A percentile compares a stretch with the other conserved stretches of the same genome.
Evolutionary conservation across 2,797 vertebrate genomes (phyloP).

Genomic region (Liasis olivaceus): DNA sequence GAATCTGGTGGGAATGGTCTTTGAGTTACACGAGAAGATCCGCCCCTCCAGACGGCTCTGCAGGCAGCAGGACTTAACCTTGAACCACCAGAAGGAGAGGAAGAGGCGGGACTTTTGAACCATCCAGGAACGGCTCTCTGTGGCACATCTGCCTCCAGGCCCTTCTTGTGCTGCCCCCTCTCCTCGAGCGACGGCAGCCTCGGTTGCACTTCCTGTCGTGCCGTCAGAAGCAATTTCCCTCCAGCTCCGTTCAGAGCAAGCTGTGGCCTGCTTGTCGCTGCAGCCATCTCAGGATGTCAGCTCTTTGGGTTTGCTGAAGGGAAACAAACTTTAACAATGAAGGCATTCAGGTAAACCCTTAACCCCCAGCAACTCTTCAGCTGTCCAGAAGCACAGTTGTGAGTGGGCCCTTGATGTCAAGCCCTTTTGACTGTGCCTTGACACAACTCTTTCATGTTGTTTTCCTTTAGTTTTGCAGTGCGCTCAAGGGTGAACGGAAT

Average conservation of each 20-base stretch:
- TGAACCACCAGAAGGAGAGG: slow-evolving; percentile 1
- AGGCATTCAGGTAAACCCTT: slow-evolving; percentile 59
- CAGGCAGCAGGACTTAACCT: background rate
- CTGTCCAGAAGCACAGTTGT: background rate
- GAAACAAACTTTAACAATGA: slow-evolving; percentile 50
- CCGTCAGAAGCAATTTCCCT: slow-evolving; percentile 50
- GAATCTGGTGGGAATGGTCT: background rate
- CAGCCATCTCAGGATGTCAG: slow-evolving; percentile 26
- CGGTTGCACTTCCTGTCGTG: slow-evolving; percentile 59
- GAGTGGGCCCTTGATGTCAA: background rate
- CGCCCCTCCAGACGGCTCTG: slow-evolving; percentile 23
- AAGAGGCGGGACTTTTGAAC: slow-evolving; percentile 32
- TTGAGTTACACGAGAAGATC: background rate
- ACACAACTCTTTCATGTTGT: background rate
- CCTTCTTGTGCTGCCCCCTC: slow-evolving; percentile 37
- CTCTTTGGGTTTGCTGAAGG: slow-evolving; percentile 38
- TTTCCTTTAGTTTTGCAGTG: slow-evolving; percentile 7
- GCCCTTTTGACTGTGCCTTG: background rate
- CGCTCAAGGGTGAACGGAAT: background rate
- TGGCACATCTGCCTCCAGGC: slow-evolving; percentile 41
- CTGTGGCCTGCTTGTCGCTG: slow-evolving; percentile 29
- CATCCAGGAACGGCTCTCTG: slow-evolving; percentile 6
- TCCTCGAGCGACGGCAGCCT: slow-evolving; percentile 52
- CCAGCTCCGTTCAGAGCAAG: slow-evolving; percentile 41
- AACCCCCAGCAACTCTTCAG: background rate